phyloP scores from a whole-genome alignment of 2,888 invertebrate species.

The Microctonus brassicae region DNA sequence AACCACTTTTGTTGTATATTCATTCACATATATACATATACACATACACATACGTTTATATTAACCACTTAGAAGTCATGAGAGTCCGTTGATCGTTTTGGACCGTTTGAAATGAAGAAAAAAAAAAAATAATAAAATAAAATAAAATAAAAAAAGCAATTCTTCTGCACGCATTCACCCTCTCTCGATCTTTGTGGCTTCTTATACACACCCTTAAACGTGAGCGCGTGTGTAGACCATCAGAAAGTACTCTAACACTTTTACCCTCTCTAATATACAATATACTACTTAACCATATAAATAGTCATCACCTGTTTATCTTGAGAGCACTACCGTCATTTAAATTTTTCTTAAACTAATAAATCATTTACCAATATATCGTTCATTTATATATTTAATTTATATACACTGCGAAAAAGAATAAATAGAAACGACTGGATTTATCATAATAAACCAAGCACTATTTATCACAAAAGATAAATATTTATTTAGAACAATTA shows the following conservation, averaged over 20 bases:
- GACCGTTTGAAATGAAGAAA: background rate
- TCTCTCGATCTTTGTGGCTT: conserved; percentile 11
- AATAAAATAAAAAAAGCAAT: background rate
- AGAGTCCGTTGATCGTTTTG: conserved; percentile 8
- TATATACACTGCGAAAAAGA: too few relatives aligned
- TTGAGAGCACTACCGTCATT: conserved; percentile 1
- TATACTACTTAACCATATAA: conserved; percentile 22
- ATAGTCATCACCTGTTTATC: background rate
- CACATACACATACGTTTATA: too few relatives aligned
- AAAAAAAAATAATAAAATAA: background rate
- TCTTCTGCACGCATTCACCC: conserved; percentile 24
- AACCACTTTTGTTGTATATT: conserved; percentile 1
- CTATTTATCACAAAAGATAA: too few relatives aligned
- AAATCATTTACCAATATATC: background rate
- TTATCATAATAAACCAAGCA: too few relatives aligned
- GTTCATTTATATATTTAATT: too few relatives aligned
- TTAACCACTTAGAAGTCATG: background rate
- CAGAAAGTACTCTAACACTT: conserved; percentile 31
- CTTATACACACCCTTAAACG: conserved; percentile 25
- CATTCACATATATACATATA: background rate
- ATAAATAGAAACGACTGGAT: too few relatives aligned
- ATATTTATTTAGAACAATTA: too few relatives aligned
- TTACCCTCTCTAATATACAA: background rate
- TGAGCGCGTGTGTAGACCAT: conserved; percentile 38
- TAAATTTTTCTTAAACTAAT: too few relatives aligned